Evolutionary conservation across 2,113 vertebrate species (phyloP), one percentile per base, ranked within the genome.

Genomic region (Eulemur rufifrons): DNA sequence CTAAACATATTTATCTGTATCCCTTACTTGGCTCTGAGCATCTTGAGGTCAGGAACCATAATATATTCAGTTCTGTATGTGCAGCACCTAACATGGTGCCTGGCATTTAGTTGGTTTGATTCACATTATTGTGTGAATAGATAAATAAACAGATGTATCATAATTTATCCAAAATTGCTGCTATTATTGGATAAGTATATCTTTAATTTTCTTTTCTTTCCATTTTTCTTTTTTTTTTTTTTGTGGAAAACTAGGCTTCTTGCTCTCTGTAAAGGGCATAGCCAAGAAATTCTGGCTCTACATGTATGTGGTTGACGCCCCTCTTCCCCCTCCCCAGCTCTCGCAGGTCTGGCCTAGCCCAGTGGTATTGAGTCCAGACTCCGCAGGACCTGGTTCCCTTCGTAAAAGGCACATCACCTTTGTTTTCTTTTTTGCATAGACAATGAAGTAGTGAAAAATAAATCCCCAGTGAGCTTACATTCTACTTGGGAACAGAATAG

Each of bases 61-160:
- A 37, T 2, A 0, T 77, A 47, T 71, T 90, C 37, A 25, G 89
- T 29, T 87, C 27, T 83, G 74, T 45, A 59, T 74, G n/a, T 29
- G 61, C 6, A 78, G 37, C 66, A 89, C 71, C 25, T 82, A 42
- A 69, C 59, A 50, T 50, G 76, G 42, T n/a, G 10, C 84, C 39
- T 91, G 34, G 47, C 34, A 64, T 18, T 85, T 47, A 71, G 47
- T 71, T 94, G 74, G 61, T 86, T 86, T 85, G 89, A 93, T 93
- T 96, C 86, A 86, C 45, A 86, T 68, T 66, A 61, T 91, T 85
- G 50, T 86, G 37, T 91, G 68, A 94, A 39, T 92, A 71, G 50
- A 61, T 61, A 56, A 88, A 47, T 74, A 64, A 80, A 88, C 10
- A 95, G 71, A 91, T 37, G 12, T 64, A 66, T 10, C 27, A 17